Evolutionary conservation across 2,113 vertebrate genomes (phyloP), one percentile per base, ranked within the genome.

Genomic region (Pangasianodon gigas): DNA sequence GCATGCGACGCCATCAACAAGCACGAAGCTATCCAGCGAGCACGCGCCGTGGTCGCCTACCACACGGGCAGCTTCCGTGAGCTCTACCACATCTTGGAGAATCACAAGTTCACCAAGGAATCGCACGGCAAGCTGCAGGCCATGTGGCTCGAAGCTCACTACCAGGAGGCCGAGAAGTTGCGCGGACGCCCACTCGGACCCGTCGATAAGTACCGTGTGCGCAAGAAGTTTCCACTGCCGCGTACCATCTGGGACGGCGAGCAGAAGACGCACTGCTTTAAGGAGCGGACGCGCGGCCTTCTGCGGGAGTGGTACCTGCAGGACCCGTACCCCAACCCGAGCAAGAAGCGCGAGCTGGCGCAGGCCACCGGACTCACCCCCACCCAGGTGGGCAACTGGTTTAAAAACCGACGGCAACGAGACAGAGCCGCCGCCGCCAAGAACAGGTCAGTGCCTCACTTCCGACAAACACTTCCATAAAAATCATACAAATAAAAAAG

Each of bases 261-360:
- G 93, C 98, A 99, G 97, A 99, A 99, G 96, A 99, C 98, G 87
- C 98, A 99, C 94, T 99, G 98, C 96, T 99, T 99, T 95, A 99
- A 99, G 93, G 98, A 99, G 96, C 96, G 98, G 95, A 99, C 98
- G 65, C 97, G 98, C 93, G 99, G 98, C 89, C 97, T 99, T 94
- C 96, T 99, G 91, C 95, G 98, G 95, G 98, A 99, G 94, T 99
- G 98, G 97, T 99, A 99, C 96, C 97, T 99, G 93, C 98, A 98
- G 97, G 98, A 99, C 95, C 98, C 98, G 60, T 99, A 99, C 93
- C 98, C 98, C 84, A 99, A 99, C 94, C 98, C 98, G 88, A 98
- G 97, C 94, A 99, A 99, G 97, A 99, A 99, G 96, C 96, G 98
- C 92, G 98, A 99, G 96, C 97, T 99, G 95, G 98, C 98, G 89